phyloP scores from a whole-genome alignment of 2,797 vertebrate genomes.

The Dipus sagitta region DNA sequence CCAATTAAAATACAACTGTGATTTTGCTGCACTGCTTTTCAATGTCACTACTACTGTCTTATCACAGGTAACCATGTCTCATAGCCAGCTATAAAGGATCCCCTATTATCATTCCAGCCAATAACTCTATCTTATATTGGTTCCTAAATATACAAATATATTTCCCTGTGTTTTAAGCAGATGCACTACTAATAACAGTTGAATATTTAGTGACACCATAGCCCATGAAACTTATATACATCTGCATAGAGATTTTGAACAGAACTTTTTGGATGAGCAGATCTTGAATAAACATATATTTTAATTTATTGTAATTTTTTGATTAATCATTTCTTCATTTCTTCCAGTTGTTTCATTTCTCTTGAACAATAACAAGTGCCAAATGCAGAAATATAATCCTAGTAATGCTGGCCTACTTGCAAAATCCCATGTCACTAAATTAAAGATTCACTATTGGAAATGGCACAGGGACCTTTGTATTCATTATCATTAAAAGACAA shows the following conservation, averaged over 20 bases:
- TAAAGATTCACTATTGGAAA: slow-evolving; percentile 37
- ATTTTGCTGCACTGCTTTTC: slow-evolving; percentile 67
- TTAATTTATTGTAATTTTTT: not conserved
- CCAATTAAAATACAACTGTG: slow-evolving; percentile 66
- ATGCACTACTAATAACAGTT: not conserved
- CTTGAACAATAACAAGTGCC: slow-evolving; percentile 7
- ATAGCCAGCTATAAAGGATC: slow-evolving; percentile 34
- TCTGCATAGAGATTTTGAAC: too few species aligned
- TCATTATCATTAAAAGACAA: slow-evolving; percentile 31
- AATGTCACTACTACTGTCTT: not conserved
- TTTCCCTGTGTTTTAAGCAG: not conserved
- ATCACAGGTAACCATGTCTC: not conserved
- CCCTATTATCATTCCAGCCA: slow-evolving; percentile 59
- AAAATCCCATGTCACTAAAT: not conserved
- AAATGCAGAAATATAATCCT: slow-evolving; percentile 42
- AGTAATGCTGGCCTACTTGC: not conserved
- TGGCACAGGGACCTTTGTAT: not conserved
- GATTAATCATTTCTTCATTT: not conserved
- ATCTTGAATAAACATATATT: not conserved
- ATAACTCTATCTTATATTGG: not conserved
- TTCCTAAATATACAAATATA: not conserved
- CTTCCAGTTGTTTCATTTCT: not conserved
- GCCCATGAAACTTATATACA: not conserved
- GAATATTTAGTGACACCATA: not conserved
- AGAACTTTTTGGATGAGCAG: not conserved